Base-by-base conservation (phyloP, 2,113 vertebrate species). In the Chloropsis cyanopogon region DNA sequence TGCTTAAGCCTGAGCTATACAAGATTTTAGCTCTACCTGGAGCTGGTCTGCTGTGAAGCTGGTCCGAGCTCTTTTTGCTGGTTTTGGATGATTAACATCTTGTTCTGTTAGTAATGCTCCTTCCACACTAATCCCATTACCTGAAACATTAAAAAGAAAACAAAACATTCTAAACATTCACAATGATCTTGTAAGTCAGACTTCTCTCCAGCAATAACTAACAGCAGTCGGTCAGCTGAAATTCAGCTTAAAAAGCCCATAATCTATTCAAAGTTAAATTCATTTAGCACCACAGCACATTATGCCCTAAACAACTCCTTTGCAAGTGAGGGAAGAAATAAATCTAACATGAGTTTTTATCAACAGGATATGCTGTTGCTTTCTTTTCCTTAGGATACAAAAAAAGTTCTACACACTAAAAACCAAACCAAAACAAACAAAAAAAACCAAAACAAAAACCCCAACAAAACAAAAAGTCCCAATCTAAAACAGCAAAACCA, bases 41-140 rank as follows among this genome's bases (percentile, higher is more conserved):
- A 99, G 98, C 23, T 99, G 99, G 93, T 99, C 99, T n/a, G 99
- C 98, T 11, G 99, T 99, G 98, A 99, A 99, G 97, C 99, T 99
- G 96, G 99, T 99, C 95, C 99, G 98, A 49, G 99, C 99, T 98
- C 99, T 98, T 97, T 99, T 99, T 70, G 99, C 99, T 94, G 99
- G 99, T 94, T 99, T 99, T 23, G 99, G 99, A 92, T 99, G 98
- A 94, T 98, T 99, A 54, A 99, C 97, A 82, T 99, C 99, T 97
- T 99, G 98, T 23, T 99, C 99, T 50, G 98, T 99, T 89, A 99
- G 97, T 68, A 99, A 92, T 6, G 98, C 99, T 35, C 99, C 99
- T 97, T 99, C 99, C 97, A 99, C 98, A 42, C 98, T 99, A n/a
- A 99, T 98, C 46, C 98, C 98, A 97, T 97, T 99, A 87, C 99